Conservation (phyloP, 1,140 invertebrate genomes). For the Hyles euphorbiae region DNA sequence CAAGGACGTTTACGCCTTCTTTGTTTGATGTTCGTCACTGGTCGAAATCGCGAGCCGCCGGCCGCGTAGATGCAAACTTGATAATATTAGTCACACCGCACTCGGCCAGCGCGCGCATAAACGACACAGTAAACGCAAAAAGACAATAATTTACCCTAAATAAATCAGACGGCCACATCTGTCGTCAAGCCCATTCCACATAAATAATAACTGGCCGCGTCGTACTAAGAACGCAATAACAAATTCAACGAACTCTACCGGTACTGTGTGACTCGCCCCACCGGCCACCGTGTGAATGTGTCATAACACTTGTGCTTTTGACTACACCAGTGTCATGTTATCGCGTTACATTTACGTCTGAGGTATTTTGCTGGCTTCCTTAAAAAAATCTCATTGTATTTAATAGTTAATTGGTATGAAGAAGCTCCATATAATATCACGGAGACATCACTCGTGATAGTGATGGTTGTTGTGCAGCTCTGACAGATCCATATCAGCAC, state of each 20-base stretch:
- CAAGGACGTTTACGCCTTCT: constrained; percentile 50
- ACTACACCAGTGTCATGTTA: constrained; percentile 56
- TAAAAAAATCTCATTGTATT: constrained; percentile 34
- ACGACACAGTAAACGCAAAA: constrained; percentile 15
- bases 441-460: too few species aligned
- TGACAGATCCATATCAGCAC: too few species aligned
- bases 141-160: constrained; percentile 32
- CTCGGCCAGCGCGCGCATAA: constrained; percentile 8
- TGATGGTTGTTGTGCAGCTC: too few species aligned
- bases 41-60: constrained; percentile 4
- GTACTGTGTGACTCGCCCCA: constrained; percentile 63
- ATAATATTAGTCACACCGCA: constrained; percentile 16
- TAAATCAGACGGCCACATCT: constrained; percentile 50
- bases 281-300: constrained; percentile 69
- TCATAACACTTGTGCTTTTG: constrained; percentile 50
- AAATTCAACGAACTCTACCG: constrained; percentile 74
- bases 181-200: constrained; percentile 62
- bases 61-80: background rate
- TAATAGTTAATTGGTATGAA: constrained; percentile 22
- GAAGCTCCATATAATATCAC: background rate
- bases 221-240: constrained; percentile 71
- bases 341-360: constrained; percentile 51
- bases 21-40: constrained; percentile 31
- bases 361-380: constrained; percentile 46
- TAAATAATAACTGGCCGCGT: constrained; percentile 62